Evolutionary conservation across 2,888 invertebrate genomes (phyloP).

Genomic region (Brachylomia viminalis): DNA sequence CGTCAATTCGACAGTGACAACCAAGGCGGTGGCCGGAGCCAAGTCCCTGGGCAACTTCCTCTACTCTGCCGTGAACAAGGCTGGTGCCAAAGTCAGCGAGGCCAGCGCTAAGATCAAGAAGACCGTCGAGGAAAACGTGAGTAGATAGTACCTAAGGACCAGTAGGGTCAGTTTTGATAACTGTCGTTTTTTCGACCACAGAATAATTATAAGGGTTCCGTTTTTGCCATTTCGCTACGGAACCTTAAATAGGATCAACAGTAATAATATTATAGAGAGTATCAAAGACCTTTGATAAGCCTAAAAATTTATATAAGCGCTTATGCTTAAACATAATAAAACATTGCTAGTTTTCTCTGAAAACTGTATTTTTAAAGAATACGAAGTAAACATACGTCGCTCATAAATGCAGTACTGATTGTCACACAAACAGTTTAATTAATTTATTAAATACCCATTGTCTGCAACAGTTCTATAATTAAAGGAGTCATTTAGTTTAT

Average conservation of each 20-base stretch:
- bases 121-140: conserved; percentile 98
- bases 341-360: not conserved
- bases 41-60: conserved; percentile 98
- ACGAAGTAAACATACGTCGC: not conserved
- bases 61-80: conserved; percentile 98
- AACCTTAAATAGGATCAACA: not conserved
- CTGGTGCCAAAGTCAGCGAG: conserved; percentile 97
- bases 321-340: not conserved
- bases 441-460: conserved; percentile 1
- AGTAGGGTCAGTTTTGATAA: not conserved
- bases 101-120: conserved; percentile 98
- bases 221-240: not conserved
- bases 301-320: not conserved
- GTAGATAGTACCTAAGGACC: conserved; percentile 79
- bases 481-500: not conserved
- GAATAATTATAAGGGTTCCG: not conserved
- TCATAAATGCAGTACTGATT: not conserved
- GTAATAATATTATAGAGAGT: not conserved
- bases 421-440: conserved; percentile 7
- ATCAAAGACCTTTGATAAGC: conserved; percentile 16
- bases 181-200: not conserved
- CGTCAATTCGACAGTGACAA: conserved; percentile 92
- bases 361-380: conserved; percentile 5
- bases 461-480: not conserved
- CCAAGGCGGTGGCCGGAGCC: conserved; percentile 96